Base-by-base conservation (phyloP, 2,113 vertebrate species). In the human (Homo sapiens) region DNA sequence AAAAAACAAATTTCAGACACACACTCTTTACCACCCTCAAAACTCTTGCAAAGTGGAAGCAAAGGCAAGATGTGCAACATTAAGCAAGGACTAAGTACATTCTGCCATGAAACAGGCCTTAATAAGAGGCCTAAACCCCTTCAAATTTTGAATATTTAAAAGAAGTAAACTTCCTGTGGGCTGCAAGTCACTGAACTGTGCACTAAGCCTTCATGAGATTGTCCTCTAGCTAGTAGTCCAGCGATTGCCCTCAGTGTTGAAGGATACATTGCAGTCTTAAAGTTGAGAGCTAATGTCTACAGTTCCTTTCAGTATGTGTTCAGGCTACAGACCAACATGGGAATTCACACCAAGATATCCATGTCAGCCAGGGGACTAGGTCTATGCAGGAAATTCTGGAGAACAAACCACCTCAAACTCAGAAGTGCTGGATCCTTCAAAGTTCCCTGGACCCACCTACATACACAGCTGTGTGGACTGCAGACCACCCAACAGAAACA, bases 11-110 rank as follows among this genome's bases (percentile, higher is more conserved):
- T 93, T 96, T 88, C 70, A 87, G 87, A 76, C 75, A 72, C 57
- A 90, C 75, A 92, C 64, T 93, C 72, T 95, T 97, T 88, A 90
- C 61, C 57, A 84, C 52, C 52, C 75, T 95, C 64, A 92, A 92
- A 38, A 13, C 75, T 80, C 55, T 88, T 38, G 57, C 57, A 85
- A 94, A 95, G 32, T 64, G n/a, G 59, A 97, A 96, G n/a, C 57
- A 92, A 89, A 96, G 93, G 84, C 43, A 96, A 97, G 93, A 88
- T 93, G 52, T 75, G 50, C 5, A 38, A 92, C 50, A 90, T 90
- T 81, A 82, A 90, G 30, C 40, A 96, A 92, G 23, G 55, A 73
- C 50, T 76, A 96, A 94, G 80, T 80, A 95, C 38, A 90, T 96
- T 93, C 72, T 78, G 20, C 66, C 59, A 59, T 76, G 45, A 90